phyloP scores from a whole-genome alignment of 2,888 invertebrate species.

The Epinotia ramella region DNA sequence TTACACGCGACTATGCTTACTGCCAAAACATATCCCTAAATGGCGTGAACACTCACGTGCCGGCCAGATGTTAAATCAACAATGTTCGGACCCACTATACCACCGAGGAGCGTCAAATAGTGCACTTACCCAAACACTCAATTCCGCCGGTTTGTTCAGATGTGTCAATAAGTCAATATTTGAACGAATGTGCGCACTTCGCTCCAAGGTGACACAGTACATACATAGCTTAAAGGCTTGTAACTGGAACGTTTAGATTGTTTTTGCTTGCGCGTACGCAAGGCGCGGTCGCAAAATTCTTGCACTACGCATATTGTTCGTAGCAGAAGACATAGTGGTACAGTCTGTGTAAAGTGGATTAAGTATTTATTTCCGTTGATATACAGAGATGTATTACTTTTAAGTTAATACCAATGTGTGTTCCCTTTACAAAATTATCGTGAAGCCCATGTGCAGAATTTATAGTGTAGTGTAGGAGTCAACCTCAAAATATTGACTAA shows the following conservation, averaged over 20 bases:
- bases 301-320: not conserved
- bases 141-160: constrained; percentile 34
- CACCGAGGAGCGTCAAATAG: not conserved
- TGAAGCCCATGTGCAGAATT: no score
- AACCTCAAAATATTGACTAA: no score
- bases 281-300: not conserved
- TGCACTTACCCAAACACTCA: constrained; percentile 21
- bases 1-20: no score
- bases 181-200: constrained; percentile 48
- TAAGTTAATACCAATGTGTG: no score
- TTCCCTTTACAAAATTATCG: no score
- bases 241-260: not conserved
- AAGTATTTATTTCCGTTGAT: no score
- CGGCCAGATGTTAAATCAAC: constrained; percentile 2
- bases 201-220: constrained; percentile 50
- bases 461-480: no score
- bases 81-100: not conserved
- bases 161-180: constrained; percentile 45
- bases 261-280: not conserved
- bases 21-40: no score
- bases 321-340: not conserved
- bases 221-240: constrained; percentile 6
- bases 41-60: not conserved
- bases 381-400: no score
- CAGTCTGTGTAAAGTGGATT: not conserved